Percentiles rank a stretch among this genome's conserved stretches.
phyloP scores from a whole-genome alignment of 2,888 invertebrate genomes.

The Neoaliturus tenellus region DNA sequence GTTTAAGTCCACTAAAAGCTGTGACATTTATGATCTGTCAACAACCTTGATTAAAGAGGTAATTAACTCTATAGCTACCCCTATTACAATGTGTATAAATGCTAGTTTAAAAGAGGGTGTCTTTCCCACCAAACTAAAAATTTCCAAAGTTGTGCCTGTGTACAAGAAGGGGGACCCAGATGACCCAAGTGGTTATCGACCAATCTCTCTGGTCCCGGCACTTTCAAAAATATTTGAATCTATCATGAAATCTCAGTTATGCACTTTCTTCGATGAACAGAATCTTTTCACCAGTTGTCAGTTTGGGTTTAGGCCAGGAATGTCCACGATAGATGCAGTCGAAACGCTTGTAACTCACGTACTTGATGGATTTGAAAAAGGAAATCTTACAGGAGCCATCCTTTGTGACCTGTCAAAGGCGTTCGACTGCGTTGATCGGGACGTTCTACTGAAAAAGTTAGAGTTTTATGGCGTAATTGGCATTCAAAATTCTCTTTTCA shows the following conservation, averaged over 20 bases:
- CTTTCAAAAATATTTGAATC: slow-evolving; percentile 8
- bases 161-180: slow-evolving; percentile 6
- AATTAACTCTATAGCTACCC: not conserved
- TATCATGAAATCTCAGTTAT: slow-evolving; percentile 8
- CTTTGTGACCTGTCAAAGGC: not conserved
- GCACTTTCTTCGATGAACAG: not conserved
- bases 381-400: not conserved
- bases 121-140: slow-evolving; percentile 7
- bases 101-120: not conserved
- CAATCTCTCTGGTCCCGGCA: slow-evolving; percentile 28
- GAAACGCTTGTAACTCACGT: not conserved
- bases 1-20: not conserved
- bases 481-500: slow-evolving; percentile 15
- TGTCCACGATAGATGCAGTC: slow-evolving; percentile 20
- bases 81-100: slow-evolving; percentile 28
- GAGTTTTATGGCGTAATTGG: not conserved
- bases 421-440: slow-evolving; percentile 26
- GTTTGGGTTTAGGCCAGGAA: slow-evolving; percentile 29
- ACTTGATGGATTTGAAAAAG: slow-evolving; percentile 1
- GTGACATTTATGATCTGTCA: slow-evolving; percentile 36
- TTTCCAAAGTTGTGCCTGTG: slow-evolving; percentile 27
- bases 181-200: slow-evolving; percentile 3
- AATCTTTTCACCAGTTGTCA: not conserved
- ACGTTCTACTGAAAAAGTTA: slow-evolving; percentile 21
- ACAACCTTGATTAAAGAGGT: not conserved